Conservation (phyloP, 2,113 vertebrate species). For the Thermophis baileyi region DNA sequence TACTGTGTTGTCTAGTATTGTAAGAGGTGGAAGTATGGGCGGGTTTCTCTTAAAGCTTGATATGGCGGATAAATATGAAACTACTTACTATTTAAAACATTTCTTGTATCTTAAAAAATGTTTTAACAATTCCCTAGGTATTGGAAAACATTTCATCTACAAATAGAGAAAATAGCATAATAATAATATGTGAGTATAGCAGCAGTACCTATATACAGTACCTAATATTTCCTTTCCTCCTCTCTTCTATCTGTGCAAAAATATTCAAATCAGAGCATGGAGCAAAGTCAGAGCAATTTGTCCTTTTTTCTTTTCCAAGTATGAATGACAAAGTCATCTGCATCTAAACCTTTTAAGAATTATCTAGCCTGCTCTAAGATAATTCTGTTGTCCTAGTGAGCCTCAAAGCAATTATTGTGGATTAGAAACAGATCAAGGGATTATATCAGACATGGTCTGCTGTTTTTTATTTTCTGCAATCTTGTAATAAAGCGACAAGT, state of each 20-base stretch:
- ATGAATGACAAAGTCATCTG: neutral
- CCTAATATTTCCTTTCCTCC: neutral
- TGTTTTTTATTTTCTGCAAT: slow-evolving; percentile 53
- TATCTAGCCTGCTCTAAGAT: slow-evolving; percentile 41
- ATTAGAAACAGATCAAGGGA: slow-evolving; percentile 69
- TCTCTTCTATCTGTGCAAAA: neutral
- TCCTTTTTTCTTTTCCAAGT: neutral
- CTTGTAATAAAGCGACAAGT: slow-evolving; percentile 29
- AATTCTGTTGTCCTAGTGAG: slow-evolving; percentile 65
- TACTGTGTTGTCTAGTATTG: too few species aligned
- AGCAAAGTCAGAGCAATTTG: neutral
- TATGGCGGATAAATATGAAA: neutral
- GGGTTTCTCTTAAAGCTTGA: too few species aligned
- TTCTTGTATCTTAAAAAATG: neutral
- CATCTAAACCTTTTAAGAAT: slow-evolving; percentile 40
- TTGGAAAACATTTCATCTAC: neutral
- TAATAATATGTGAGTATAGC: neutral
- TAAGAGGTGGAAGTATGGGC: too few species aligned
- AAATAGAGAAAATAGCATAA: neutral
- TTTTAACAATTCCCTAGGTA: neutral
- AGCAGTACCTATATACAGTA: neutral
- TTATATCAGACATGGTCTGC: slow-evolving; percentile 71
- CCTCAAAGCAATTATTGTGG: slow-evolving; percentile 72
- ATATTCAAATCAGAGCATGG: neutral
- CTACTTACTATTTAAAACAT: neutral